Base-by-base conservation (phyloP, 2,113 vertebrate genomes). In the Ammodytes marinus region DNA sequence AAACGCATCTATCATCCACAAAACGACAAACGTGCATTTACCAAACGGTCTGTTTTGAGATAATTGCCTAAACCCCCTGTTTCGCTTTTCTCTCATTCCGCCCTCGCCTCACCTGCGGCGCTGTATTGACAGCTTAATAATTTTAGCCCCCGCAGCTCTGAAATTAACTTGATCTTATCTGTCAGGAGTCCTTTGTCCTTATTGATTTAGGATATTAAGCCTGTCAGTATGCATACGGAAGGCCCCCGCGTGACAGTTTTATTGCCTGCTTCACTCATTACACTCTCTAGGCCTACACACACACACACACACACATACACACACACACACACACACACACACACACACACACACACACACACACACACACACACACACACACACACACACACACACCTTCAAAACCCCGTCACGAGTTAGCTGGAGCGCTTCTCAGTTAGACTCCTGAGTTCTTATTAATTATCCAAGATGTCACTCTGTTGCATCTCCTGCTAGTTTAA, bases 81-180 rank as follows among this genome's bases (percentile, higher is more conserved):
- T 54, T 69, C 83, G 85, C 42, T 57, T 57, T 46, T 19, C 70
- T 13, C 73, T 46, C 46, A 42, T 59, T 69, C 80, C 47, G 53
- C 57, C 46, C 75, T 77, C 77, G 37, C 83, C 85, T 80, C 86
- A 73, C 76, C 85, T 64, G 8, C 9, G 68, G 60, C 4, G 79
- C 75, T 2, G 27, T 78, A 85, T 91, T 89, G 93, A 95, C 93
- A 91, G 90, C 90, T 93, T 93, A 93, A 94, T 95, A 72, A 93
- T 93, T 95, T 92, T 86, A 27, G 57, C 74, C 73, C 80, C 81
- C 39, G 85, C 88, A 88, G 85, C 52, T 27, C 89, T 93, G 92
- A 95, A 95, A 95, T 94, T 86, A 94, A 88, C 88, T 88, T 88
- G 91, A 95, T 95, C 78, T 87, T 94, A 94, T 95, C 94, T 91